Base-by-base conservation (phyloP, 2,113 vertebrate species). In the Xiphophorus couchianus region DNA sequence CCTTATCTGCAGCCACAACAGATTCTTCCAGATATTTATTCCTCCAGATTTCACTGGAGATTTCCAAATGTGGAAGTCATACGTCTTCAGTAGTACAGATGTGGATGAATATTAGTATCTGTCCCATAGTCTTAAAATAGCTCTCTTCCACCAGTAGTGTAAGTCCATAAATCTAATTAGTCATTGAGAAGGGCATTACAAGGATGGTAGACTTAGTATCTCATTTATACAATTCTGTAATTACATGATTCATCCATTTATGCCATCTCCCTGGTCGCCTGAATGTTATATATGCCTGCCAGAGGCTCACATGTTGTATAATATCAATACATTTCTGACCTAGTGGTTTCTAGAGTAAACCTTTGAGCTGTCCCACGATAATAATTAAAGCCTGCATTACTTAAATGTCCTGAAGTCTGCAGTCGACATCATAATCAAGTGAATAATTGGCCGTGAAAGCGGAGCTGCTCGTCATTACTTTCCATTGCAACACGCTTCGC, bases 101-200 rank as follows among this genome's bases (percentile, higher is more conserved):
- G 54, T 30, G 70, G 58, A 81, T 13, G 66, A 72, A 69, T 82
- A 86, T 88, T 76, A 86, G 84, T 84, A 33, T 0, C 1, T 33
- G 48, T 77, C 75, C 44, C 1, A 35, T 58, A 31, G 63, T 58
- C 87, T 76, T 27, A 62, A 83, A 91, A 86, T 88, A 88, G 84
- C 73, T 69, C 67, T 42, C 73, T 71, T 31, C 72, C 29, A 44
- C 61, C n/a, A 67, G 76, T 33, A 17, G 76, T 33, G 80, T 44
- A 60, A 68, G 76, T 85, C 77, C 48, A 86, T 88, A 84, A 84
- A 86, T 86, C 60, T 67, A 67, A 74, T n/a, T n/a, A n/a, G n/a
- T n/a, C n/a, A n/a, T n/a, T n/a, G 25, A 30, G 35, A 44, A 39
- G 31, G 64, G 27, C 6, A 9, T 62, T 69, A 54, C 9, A 30